phyloP scores from a whole-genome alignment of 2,888 invertebrate genomes.

The Phyto melanocephala region DNA sequence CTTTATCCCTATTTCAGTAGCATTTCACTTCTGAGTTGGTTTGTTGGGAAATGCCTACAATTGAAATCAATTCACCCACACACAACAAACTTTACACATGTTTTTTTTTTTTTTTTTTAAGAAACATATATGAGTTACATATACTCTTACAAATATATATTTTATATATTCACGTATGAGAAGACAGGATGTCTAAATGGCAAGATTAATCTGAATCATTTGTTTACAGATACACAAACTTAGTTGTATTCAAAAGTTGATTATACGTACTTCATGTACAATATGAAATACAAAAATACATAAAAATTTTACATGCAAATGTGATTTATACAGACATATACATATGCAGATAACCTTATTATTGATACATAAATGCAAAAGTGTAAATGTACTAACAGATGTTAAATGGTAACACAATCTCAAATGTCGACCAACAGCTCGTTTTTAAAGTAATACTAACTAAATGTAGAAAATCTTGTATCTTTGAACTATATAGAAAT shows the following conservation, averaged over 20 bases:
- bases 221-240: background rate
- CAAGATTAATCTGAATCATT: conserved; percentile 1
- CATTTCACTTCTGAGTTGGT: no score
- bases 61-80: conserved; percentile 13
- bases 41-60: background rate
- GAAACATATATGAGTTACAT: background rate
- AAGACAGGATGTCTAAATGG: background rate
- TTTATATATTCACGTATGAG: background rate
- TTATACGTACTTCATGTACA: background rate
- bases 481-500: background rate
- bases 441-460: conserved; percentile 28
- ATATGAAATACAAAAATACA: no score
- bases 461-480: background rate
- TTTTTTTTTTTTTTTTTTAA: no score
- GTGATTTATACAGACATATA: background rate
- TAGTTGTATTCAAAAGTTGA: background rate
- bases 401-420: conserved; percentile 13
- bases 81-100: background rate
- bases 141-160: background rate
- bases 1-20: no score
- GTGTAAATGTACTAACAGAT: background rate
- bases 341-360: background rate
- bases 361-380: conserved; percentile 1
- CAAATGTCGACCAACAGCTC: conserved; percentile 25
- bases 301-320: no score